phyloP scores from a whole-genome alignment of 2,888 invertebrate genomes.

The Sphinx pinastri region DNA sequence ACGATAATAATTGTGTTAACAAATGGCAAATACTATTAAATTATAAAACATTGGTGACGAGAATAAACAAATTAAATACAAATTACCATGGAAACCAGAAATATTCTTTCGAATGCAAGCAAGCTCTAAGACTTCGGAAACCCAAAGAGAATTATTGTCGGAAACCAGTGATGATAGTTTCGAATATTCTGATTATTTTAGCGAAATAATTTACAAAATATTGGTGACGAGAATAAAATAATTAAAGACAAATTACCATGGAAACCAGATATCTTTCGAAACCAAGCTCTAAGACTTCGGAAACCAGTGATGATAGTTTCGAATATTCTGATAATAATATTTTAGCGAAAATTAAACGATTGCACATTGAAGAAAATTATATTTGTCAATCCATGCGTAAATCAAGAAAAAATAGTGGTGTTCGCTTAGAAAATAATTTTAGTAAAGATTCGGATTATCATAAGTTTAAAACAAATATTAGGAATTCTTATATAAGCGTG shows the following conservation, averaged over 20 bases:
- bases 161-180: not conserved
- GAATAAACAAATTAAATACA: too few relatives aligned
- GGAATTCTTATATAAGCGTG: slow-evolving; percentile 43
- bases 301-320: not conserved
- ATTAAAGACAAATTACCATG: too few relatives aligned
- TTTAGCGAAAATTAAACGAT: slow-evolving; percentile 58
- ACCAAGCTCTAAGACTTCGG: not conserved
- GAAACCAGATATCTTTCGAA: slow-evolving; percentile 27
- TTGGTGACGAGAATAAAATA: too few relatives aligned
- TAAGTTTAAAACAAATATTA: slow-evolving; percentile 46
- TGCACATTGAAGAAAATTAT: slow-evolving; percentile 72
- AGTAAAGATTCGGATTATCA: slow-evolving; percentile 43
- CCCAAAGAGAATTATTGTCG: too few relatives aligned
- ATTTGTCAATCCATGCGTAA: slow-evolving; percentile 46
- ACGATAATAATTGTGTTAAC: too few relatives aligned
- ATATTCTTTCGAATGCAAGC: slow-evolving; percentile 27
- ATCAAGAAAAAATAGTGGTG: not conserved
- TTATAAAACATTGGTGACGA: too few relatives aligned
- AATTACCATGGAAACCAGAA: not conserved
- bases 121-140: not conserved
- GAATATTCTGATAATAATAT: slow-evolving; percentile 36
- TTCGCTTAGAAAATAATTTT: slow-evolving; percentile 27
- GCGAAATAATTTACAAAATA: too few relatives aligned
- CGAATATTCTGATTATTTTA: slow-evolving; percentile 34
- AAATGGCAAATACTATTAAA: too few relatives aligned